Percentiles rank a stretch among this genome's conserved stretches.
Evolutionary conservation across 2,888 invertebrate genomes (phyloP).

Genomic region (Lochmaea capreae): DNA sequence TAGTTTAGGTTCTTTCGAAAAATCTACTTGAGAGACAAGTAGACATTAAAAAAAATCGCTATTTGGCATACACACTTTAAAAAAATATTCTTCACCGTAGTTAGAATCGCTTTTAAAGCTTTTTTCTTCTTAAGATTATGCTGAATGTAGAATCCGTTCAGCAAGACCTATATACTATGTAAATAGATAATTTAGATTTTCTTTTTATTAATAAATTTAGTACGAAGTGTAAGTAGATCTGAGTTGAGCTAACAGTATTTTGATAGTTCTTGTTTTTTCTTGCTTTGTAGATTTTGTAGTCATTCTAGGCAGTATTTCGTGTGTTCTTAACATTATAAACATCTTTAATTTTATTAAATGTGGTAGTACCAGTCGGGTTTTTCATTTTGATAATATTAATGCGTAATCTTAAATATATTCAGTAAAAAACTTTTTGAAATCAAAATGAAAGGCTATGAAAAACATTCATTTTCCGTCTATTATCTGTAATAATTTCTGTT

Average conservation of each 20-base stretch:
- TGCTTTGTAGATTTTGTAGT: not conserved
- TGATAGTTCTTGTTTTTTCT: constrained; percentile 17
- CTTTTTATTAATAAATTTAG: not conserved
- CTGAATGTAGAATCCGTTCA: constrained; percentile 1
- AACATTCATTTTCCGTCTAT: not conserved
- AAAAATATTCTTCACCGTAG: constrained; percentile 11
- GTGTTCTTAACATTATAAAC: not conserved
- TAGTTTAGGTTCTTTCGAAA: constrained; percentile 26
- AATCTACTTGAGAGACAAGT: constrained; percentile 37
- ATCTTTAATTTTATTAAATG: not conserved
- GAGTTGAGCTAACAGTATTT: constrained; percentile 19
- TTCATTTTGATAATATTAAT: not conserved
- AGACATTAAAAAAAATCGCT: constrained; percentile 24
- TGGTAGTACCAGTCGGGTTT: not conserved
- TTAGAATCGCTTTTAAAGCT: constrained; percentile 23
- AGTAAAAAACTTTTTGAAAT: not conserved
- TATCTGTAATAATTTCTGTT: not conserved
- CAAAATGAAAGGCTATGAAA: not conserved
- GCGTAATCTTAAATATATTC: not conserved
- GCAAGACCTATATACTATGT: constrained; percentile 6
- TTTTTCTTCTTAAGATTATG: not conserved
- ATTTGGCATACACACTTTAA: not conserved
- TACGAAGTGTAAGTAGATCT: constrained; percentile 20
- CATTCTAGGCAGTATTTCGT: not conserved
- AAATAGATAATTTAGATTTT: constrained; percentile 14